A percentile compares a stretch with the other conserved stretches of the same genome.
These are phyloP conservation scores for Tridacna crocea DNA, from an alignment of 2,888 invertebrate genomes.

Conservation along the genomic window DNA sequence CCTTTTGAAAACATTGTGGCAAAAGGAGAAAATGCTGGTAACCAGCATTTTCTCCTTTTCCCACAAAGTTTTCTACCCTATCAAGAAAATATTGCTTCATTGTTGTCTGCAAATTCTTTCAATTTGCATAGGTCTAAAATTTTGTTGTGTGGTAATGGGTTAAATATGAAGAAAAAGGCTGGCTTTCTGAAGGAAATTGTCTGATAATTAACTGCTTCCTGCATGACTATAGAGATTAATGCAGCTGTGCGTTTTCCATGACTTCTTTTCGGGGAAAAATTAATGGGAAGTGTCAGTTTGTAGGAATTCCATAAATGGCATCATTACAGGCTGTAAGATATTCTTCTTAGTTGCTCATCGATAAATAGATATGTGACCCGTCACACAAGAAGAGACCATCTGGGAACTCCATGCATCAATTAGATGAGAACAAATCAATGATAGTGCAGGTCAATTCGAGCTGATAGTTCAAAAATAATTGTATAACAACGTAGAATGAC, in stretches of 20 bases:
- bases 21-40: too few relatives aligned
- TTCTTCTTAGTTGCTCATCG: neutral
- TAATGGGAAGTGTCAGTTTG: neutral
- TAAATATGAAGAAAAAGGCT: too few relatives aligned
- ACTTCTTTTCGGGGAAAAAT: neutral
- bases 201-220: conserved; percentile 4
- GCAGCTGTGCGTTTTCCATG: neutral
- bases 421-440: too few relatives aligned
- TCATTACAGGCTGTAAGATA: neutral
- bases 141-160: neutral
- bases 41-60: too few relatives aligned
- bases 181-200: neutral
- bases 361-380: neutral
- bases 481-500: too few relatives aligned
- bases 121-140: neutral
- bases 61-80: too few relatives aligned
- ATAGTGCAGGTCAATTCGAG: too few relatives aligned
- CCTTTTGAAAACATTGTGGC: too few relatives aligned
- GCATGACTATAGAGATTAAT: conserved; percentile 4
- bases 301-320: neutral
- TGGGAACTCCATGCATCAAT: too few relatives aligned
- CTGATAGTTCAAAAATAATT: too few relatives aligned
- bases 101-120: neutral
- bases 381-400: too few relatives aligned
- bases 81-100: too few relatives aligned